Percentiles rank a stretch among this genome's conserved stretches.
These are phyloP conservation scores for Lagodon rhomboides DNA, from an alignment of 2,797 vertebrate species.

Conservation along the genomic window DNA sequence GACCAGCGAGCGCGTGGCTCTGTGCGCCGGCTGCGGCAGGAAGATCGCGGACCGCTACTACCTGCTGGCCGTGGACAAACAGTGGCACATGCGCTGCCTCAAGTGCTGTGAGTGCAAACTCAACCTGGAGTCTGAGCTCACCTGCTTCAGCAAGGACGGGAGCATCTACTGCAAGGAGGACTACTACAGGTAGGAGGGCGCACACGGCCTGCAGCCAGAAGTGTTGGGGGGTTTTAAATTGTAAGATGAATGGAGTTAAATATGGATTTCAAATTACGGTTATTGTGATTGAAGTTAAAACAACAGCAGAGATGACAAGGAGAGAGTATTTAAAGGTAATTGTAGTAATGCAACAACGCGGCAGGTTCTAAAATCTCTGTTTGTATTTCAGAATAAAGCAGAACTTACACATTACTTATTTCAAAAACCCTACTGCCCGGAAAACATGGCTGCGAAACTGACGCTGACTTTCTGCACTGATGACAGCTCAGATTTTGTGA, in stretches of 20 bases:
- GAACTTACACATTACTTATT: too few species aligned
- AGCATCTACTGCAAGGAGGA: slow-evolving; percentile 99
- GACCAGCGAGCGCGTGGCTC: slow-evolving; percentile 93
- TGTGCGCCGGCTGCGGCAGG: slow-evolving; percentile 97
- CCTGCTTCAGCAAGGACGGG: slow-evolving; percentile 99
- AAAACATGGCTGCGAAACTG: background rate
- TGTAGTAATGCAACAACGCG: background rate
- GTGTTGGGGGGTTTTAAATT: too few species aligned
- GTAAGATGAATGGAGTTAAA: background rate
- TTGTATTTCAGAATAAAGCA: background rate
- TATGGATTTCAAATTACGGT: background rate
- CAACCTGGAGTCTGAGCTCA: slow-evolving; percentile 98
- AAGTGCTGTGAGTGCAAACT: slow-evolving; percentile 99
- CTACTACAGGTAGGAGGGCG: slow-evolving; percentile 93
- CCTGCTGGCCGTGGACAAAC: slow-evolving; percentile 98
- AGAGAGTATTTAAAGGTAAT: too few species aligned
- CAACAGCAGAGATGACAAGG: too few species aligned
- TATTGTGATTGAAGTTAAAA: background rate
- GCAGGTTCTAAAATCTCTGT: background rate
- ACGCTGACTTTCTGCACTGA: background rate
- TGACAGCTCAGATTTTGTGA: background rate
- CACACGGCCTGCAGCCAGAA: slow-evolving; percentile 4
- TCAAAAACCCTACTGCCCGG: background rate
- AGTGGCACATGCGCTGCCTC: slow-evolving; percentile 99
- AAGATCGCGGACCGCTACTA: slow-evolving; percentile 99